A percentile compares a stretch with the other conserved stretches of the same genome.
Evolutionary conservation across 2,113 vertebrate genomes (phyloP).

Genomic region (Nerophis lumbriciformis): DNA sequence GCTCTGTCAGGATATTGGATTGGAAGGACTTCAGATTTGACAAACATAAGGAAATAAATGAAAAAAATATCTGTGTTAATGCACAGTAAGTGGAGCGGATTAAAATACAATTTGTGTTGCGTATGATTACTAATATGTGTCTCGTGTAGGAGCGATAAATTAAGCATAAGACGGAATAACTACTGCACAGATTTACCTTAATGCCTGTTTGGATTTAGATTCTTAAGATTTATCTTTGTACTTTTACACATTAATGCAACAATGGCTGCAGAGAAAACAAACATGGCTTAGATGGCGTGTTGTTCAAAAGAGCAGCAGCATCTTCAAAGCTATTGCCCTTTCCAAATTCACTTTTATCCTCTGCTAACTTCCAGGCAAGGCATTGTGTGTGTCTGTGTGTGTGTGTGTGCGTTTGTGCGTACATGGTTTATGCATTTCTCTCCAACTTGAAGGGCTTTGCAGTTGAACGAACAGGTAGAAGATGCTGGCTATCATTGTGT

Average conservation of each 20-base stretch:
- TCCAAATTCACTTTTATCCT: conserved; percentile 41
- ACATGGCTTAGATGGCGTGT: not conserved
- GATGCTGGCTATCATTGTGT: conserved; percentile 38
- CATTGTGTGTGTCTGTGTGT: conserved; percentile 6
- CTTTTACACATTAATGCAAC: not conserved
- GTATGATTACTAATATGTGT: conserved; percentile 20
- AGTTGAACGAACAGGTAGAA: conserved; percentile 11
- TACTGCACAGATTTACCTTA: conserved; percentile 9
- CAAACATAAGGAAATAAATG: conserved; percentile 8
- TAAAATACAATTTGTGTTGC: conserved; percentile 15
- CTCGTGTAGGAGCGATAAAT: conserved; percentile 5
- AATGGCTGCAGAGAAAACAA: not conserved
- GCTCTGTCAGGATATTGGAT: conserved; percentile 28
- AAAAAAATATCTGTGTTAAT: conserved; percentile 16
- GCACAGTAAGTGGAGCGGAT: conserved; percentile 20
- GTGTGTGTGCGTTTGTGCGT: conserved; percentile 4
- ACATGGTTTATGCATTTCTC: conserved; percentile 39
- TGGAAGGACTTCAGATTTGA: conserved; percentile 22
- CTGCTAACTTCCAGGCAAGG: conserved; percentile 18
- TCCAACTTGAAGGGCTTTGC: conserved; percentile 17
- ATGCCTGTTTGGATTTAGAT: not conserved
- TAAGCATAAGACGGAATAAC: conserved; percentile 22
- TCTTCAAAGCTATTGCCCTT: conserved; percentile 16
- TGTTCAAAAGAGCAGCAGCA: not conserved
- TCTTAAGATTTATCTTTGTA: not conserved